Evolutionary conservation across 2,797 vertebrate genomes (phyloP).

Genomic region (Chaetophractus vellerosus): DNA sequence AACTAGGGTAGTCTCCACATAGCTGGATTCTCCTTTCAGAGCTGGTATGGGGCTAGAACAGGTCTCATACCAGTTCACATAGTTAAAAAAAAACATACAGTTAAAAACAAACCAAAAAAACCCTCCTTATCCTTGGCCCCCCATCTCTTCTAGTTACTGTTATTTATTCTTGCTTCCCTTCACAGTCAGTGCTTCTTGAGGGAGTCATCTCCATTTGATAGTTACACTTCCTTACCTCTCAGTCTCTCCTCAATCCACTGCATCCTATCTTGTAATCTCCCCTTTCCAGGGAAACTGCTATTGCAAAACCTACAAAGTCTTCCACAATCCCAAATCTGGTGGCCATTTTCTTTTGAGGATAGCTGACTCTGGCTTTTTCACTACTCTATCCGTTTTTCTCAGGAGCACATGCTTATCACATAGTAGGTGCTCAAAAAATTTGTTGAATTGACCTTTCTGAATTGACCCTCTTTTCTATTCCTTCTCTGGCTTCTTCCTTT

Average conservation of each 20-base stretch:
- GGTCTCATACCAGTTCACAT: no score
- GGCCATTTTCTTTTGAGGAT: constrained; percentile 4
- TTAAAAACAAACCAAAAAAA: constrained; percentile 32
- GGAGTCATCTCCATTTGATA: not conserved
- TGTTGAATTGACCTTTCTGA: not conserved
- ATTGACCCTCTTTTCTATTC: constrained; percentile 8
- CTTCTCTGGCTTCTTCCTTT: not conserved
- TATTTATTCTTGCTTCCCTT: constrained; percentile 22
- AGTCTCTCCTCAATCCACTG: not conserved
- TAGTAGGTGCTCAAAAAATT: not conserved
- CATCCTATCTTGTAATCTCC: not conserved
- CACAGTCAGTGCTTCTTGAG: not conserved
- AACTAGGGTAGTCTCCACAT: not conserved
- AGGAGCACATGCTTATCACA: not conserved
- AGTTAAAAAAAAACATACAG: no score
- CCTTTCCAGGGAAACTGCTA: not conserved
- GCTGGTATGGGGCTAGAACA: not conserved
- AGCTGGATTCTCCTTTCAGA: not conserved
- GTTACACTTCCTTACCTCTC: not conserved
- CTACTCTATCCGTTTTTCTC: not conserved
- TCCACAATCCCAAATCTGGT: not conserved
- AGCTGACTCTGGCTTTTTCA: not conserved
- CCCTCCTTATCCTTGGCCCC: not conserved
- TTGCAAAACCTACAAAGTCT: not conserved
- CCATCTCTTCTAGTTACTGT: not conserved